Conservation (phyloP, 1,140 invertebrate genomes). For the Eriosoma lanigerum region DNA sequence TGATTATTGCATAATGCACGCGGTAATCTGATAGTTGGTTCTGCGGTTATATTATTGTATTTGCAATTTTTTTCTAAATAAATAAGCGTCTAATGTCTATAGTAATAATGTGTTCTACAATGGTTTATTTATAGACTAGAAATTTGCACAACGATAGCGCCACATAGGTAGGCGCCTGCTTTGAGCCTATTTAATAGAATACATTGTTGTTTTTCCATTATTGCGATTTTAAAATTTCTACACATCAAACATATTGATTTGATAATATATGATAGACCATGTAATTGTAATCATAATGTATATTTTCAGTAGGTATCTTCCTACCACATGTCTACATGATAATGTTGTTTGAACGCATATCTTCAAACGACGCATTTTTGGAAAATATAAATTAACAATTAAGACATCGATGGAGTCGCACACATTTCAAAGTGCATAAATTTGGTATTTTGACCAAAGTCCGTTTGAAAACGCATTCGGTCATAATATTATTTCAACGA, state of each 20-base stretch:
- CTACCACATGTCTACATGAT: neutral
- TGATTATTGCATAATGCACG: slow-evolving; percentile 8
- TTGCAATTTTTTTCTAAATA: slow-evolving; percentile 8
- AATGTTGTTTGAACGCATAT: too few species aligned
- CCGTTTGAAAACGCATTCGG: neutral
- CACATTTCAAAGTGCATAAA: slow-evolving; percentile 16
- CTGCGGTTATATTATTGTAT: slow-evolving; percentile 3
- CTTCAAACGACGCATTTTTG: too few species aligned
- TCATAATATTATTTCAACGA: neutral
- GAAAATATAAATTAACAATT: neutral
- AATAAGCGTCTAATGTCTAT: too few species aligned
- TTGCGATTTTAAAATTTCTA: too few species aligned
- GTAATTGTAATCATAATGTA: too few species aligned
- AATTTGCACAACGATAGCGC: neutral
- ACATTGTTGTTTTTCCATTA: neutral
- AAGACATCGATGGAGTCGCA: neutral
- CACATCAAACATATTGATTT: too few species aligned
- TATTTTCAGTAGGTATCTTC: too few species aligned
- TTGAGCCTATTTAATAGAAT: too few species aligned
- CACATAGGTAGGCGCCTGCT: neutral
- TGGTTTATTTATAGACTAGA: neutral
- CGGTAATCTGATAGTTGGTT: neutral
- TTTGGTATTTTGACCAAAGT: slow-evolving; percentile 20
- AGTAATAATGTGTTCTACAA: too few species aligned
- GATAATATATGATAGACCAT: too few species aligned